phyloP scores from a whole-genome alignment of 2,113 vertebrate genomes.

The Leiothrix lutea region DNA sequence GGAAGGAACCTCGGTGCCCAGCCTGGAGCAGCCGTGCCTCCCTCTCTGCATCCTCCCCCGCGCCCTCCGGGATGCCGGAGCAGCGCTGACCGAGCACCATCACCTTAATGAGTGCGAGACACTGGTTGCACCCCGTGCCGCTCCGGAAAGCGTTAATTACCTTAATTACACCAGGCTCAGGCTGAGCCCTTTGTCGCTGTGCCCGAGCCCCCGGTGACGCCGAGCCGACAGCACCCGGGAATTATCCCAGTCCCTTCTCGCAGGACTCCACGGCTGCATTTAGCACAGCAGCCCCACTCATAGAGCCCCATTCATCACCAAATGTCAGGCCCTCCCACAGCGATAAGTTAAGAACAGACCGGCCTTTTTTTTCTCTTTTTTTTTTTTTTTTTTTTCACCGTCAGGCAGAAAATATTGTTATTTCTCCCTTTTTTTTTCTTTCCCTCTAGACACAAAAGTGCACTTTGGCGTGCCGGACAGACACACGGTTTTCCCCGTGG shows the following conservation, averaged over 20 bases:
- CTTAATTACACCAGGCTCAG: neutral
- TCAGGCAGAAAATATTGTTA: neutral
- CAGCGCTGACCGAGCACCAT: no score
- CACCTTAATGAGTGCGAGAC: neutral
- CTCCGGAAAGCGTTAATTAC: neutral
- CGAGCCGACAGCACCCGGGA: neutral
- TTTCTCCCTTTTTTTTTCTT: neutral
- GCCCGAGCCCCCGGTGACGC: neutral
- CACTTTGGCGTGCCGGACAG: neutral
- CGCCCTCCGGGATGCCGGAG: neutral
- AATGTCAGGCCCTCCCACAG: neutral
- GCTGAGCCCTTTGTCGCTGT: neutral
- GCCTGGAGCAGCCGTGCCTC: neutral
- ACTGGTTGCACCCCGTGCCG: neutral
- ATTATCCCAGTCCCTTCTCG: accelerated
- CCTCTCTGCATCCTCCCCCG: neutral
- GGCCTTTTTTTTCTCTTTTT: accelerated
- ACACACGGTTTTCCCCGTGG: neutral
- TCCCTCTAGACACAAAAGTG: neutral
- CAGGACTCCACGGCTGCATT: neutral
- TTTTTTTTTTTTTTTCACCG: neutral
- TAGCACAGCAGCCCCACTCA: neutral
- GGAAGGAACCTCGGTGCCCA: neutral
- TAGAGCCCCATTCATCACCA: neutral
- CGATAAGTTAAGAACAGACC: neutral